These are phyloP conservation scores for Palaemon carinicauda DNA, from an alignment of 1,140 invertebrate genomes.

Conservation along the genomic window DNA sequence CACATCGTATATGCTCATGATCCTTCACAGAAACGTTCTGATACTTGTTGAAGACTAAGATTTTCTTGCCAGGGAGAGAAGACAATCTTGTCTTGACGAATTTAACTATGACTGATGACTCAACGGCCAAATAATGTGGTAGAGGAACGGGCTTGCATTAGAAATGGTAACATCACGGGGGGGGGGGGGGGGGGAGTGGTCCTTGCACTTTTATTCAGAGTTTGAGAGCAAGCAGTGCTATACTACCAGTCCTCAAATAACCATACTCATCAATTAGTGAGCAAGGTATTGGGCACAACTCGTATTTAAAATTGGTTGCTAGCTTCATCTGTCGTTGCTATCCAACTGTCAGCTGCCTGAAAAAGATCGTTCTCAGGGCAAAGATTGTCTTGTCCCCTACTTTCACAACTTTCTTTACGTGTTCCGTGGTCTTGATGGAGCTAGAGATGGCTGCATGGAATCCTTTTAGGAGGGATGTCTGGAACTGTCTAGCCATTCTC, in stretches of 20 bases:
- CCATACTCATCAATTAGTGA: background rate
- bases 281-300: background rate
- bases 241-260: background rate
- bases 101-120: no score
- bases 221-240: background rate
- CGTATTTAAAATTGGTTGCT: background rate
- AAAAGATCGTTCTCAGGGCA: background rate
- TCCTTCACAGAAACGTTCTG: no score
- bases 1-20: no score
- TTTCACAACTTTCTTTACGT: background rate
- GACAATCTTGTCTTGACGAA: no score
- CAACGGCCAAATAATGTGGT: background rate
- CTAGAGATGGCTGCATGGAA: no score
- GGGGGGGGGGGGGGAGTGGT: no score
- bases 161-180: background rate
- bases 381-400: background rate
- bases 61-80: no score
- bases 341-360: background rate
- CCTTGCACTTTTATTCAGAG: background rate
- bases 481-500: no score
- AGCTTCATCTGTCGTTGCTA: background rate
- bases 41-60: no score
- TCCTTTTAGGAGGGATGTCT: no score
- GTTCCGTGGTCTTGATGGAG: background rate
- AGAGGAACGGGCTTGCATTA: background rate